These are phyloP conservation scores for Dyspetes luteomarginatus DNA, from an alignment of 2,888 invertebrate genomes.

Conservation along the genomic window DNA sequence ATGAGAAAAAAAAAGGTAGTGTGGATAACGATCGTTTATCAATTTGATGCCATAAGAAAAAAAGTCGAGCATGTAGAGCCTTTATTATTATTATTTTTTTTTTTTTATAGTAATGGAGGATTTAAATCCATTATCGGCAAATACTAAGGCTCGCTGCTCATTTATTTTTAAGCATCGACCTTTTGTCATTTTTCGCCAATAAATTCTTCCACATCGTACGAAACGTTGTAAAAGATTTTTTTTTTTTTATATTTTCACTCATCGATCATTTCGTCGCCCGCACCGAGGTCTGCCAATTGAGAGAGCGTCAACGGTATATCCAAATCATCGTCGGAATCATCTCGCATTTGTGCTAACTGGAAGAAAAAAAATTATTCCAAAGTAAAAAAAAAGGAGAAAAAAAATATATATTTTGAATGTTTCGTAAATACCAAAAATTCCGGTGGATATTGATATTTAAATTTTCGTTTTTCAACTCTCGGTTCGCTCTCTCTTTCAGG, in stretches of 20 bases:
- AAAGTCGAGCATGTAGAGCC: constrained; percentile 10
- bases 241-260: too few species aligned
- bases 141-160: constrained; percentile 28
- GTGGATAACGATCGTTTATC: constrained; percentile 17
- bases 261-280: constrained; percentile 17
- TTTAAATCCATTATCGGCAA: constrained; percentile 18
- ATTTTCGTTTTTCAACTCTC: constrained; percentile 31
- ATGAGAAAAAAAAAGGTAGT: constrained; percentile 23
- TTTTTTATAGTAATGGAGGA: too few species aligned
- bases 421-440: constrained; percentile 53
- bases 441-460: constrained; percentile 65
- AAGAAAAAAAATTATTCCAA: constrained; percentile 4
- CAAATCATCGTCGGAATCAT: constrained; percentile 30
- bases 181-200: constrained; percentile 60
- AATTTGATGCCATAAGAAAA: constrained; percentile 44
- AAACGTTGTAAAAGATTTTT: constrained; percentile 3
- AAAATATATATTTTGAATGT: background rate
- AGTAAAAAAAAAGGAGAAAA: background rate
- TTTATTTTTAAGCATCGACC: constrained; percentile 54
- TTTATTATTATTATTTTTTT: too few species aligned
- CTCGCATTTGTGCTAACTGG: constrained; percentile 32
- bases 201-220: constrained; percentile 61
- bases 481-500: background rate
- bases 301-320: constrained; percentile 48
- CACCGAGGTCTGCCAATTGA: constrained; percentile 33